A percentile compares a stretch with the other conserved stretches of the same genome.
These are phyloP conservation scores for Drosophila serrata DNA, from an alignment of 1,140 invertebrate species.

Conservation along the genomic window DNA sequence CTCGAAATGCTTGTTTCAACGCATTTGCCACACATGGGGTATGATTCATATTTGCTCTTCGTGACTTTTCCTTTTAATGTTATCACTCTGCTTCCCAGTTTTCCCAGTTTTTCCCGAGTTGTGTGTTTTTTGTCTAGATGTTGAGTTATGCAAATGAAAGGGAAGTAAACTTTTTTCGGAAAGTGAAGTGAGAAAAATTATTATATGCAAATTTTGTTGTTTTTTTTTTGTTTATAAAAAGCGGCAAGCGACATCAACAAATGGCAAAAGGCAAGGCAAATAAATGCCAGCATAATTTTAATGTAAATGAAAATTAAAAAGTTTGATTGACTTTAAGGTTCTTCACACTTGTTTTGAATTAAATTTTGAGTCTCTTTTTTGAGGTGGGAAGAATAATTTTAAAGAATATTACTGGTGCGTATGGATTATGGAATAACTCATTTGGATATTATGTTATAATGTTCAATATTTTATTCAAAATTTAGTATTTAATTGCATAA, in stretches of 20 bases:
- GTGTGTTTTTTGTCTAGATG: slow-evolving; percentile 51
- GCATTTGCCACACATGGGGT: slow-evolving; percentile 71
- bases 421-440: not conserved
- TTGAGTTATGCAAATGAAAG: slow-evolving; percentile 70
- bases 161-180: slow-evolving; percentile 29
- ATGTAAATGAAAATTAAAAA: slow-evolving; percentile 79
- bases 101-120: no score
- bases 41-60: slow-evolving; percentile 78
- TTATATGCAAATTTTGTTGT: slow-evolving; percentile 47
- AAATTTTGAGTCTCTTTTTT: slow-evolving; percentile 11
- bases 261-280: slow-evolving; percentile 35
- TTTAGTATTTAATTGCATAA: not conserved
- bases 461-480: not conserved
- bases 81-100: slow-evolving; percentile 26
- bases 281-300: slow-evolving; percentile 58
- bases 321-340: slow-evolving; percentile 62
- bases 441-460: no score
- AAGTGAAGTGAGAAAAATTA: slow-evolving; percentile 39
- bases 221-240: slow-evolving; percentile 23
- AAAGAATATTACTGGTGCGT: not conserved
- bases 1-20: slow-evolving; percentile 28
- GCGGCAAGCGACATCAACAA: slow-evolving; percentile 25
- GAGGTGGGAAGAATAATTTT: not conserved
- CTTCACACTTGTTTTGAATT: slow-evolving; percentile 2
- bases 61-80: slow-evolving; percentile 69